A percentile compares a stretch with the other conserved stretches of the same genome.
phyloP scores from a whole-genome alignment of 2,888 invertebrate genomes.

The Macrosiphum euphorbiae region DNA sequence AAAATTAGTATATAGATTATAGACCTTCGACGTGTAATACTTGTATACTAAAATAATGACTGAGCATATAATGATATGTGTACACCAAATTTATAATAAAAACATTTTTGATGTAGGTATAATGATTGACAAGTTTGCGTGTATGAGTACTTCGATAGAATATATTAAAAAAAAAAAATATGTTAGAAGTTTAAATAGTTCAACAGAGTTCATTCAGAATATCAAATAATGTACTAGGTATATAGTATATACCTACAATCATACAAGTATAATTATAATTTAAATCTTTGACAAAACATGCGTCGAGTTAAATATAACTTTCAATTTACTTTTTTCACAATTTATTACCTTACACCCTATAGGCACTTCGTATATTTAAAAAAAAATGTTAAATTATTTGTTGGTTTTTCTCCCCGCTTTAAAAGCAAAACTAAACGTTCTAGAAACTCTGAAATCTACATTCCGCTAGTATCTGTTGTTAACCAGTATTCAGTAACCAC shows the following conservation, averaged over 20 bases:
- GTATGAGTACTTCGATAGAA: background rate
- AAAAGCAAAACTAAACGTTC: conserved; percentile 11
- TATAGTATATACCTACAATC: background rate
- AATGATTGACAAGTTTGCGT: background rate
- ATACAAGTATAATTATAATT: background rate
- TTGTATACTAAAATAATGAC: background rate
- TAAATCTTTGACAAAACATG: background rate
- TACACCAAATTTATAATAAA: background rate
- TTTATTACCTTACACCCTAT: background rate
- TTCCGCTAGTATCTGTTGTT: conserved; percentile 17
- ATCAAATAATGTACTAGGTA: background rate
- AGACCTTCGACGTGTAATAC: background rate
- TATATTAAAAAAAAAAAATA: background rate
- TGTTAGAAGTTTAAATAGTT: background rate
- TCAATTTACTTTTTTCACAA: background rate
- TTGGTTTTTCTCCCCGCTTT: background rate
- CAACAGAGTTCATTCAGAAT: background rate
- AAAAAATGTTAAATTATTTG: background rate
- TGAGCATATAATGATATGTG: background rate
- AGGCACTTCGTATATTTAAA: background rate
- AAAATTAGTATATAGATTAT: no score
- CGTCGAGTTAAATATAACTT: background rate
- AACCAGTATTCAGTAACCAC: conserved; percentile 14
- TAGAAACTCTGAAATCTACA: conserved; percentile 16
- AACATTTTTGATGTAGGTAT: background rate